Conservation (phyloP, 2,113 vertebrate genomes). For the Heterochromis multidens region DNA sequence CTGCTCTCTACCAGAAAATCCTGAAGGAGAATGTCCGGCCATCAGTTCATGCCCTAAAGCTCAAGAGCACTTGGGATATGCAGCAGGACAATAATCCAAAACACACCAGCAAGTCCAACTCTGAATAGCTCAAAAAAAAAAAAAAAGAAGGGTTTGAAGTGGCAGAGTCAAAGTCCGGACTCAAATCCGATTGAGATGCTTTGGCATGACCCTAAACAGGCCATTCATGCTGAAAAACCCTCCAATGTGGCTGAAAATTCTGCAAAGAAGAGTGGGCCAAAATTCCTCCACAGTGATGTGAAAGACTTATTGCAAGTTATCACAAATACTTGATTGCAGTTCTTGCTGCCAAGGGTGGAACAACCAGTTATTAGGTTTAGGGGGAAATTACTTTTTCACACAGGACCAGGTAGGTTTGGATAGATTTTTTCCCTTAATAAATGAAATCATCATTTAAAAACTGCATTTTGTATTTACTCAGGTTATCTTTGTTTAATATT, state of each 20-base stretch:
- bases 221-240: not conserved
- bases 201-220: not conserved
- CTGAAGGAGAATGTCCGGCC: not conserved
- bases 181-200: not conserved
- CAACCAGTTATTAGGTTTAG: not conserved
- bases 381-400: not conserved
- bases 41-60: not conserved
- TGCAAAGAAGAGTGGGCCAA: not conserved
- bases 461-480: not conserved
- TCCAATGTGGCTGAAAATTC: not conserved
- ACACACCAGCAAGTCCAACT: not conserved
- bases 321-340: not conserved
- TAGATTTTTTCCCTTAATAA: not conserved
- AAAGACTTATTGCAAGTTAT: not conserved
- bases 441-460: not conserved
- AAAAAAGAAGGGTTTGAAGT: not conserved
- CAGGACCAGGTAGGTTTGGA: not conserved
- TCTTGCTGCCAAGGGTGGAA: not conserved
- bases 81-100: not conserved
- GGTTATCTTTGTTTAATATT: not conserved
- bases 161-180: not conserved
- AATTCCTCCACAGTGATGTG: not conserved
- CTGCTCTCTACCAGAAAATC: not conserved
- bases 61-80: not conserved
- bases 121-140: not conserved